phyloP scores from a whole-genome alignment of 92 coral and sea anemone genomes.

The Pocillopora meandrina region DNA sequence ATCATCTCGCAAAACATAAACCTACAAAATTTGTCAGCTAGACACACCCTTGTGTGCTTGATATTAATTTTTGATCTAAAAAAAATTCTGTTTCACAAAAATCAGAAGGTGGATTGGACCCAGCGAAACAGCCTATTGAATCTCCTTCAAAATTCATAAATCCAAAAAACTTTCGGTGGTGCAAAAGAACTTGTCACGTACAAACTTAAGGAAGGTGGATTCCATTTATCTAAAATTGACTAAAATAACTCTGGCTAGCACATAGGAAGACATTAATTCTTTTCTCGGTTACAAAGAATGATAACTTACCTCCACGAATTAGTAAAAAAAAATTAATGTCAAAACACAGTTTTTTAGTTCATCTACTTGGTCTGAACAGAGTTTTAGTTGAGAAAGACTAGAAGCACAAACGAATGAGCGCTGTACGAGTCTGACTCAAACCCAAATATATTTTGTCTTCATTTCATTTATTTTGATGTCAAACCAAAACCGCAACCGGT shows the following conservation, averaged over 20 bases:
- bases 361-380: not conserved
- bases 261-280: too few species aligned
- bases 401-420: not conserved
- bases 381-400: not conserved
- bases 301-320: not conserved
- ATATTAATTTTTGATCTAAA: not conserved
- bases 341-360: constrained; percentile 1
- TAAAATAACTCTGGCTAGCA: not conserved
- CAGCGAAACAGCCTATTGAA: too few species aligned
- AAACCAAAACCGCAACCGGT: not conserved
- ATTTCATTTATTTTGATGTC: not conserved
- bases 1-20: not conserved
- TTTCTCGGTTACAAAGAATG: not conserved
- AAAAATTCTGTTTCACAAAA: not conserved
- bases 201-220: too few species aligned
- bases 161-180: too few species aligned
- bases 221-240: not conserved
- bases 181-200: too few species aligned
- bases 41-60: constrained; percentile 3
- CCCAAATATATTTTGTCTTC: not conserved
- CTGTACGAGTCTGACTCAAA: not conserved
- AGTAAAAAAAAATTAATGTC: not conserved
- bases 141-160: too few species aligned
- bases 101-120: not conserved
- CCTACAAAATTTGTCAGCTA: not conserved